A percentile compares a stretch with the other conserved stretches of the same genome.
These are phyloP conservation scores for Hoplostethus mediterraneus DNA, from an alignment of 2,797 vertebrate species.

Conservation along the genomic window DNA sequence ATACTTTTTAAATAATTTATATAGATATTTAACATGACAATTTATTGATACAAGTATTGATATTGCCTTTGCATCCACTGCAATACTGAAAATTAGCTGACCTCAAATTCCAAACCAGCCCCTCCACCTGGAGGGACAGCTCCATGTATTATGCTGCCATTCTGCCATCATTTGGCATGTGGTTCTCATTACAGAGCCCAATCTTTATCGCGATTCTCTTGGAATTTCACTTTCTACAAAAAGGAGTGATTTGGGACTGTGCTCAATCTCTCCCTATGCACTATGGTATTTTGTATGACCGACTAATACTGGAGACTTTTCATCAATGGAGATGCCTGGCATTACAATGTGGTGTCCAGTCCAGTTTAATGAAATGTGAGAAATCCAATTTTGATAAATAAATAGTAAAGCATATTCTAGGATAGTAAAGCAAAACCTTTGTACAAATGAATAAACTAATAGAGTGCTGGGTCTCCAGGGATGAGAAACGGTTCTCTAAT, in stretches of 20 bases:
- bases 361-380: no score
- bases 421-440: background rate
- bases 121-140: background rate
- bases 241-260: no score
- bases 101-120: background rate
- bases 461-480: no score
- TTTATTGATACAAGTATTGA: background rate
- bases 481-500: no score
- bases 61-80: background rate
- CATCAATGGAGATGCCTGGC: background rate
- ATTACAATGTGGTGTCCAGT: background rate
- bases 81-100: background rate
- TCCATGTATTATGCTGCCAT: background rate
- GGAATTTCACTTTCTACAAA: background rate
- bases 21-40: background rate
- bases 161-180: background rate
- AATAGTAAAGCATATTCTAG: no score
- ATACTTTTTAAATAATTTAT: no score
- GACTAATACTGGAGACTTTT: no score
- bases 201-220: background rate
- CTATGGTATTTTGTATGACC: background rate
- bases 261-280: background rate
- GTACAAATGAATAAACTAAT: background rate
- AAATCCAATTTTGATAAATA: no score
- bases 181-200: background rate